Evolutionary conservation across 2,113 vertebrate genomes (phyloP).

Genomic region (Nycticryphes semicollaris): DNA sequence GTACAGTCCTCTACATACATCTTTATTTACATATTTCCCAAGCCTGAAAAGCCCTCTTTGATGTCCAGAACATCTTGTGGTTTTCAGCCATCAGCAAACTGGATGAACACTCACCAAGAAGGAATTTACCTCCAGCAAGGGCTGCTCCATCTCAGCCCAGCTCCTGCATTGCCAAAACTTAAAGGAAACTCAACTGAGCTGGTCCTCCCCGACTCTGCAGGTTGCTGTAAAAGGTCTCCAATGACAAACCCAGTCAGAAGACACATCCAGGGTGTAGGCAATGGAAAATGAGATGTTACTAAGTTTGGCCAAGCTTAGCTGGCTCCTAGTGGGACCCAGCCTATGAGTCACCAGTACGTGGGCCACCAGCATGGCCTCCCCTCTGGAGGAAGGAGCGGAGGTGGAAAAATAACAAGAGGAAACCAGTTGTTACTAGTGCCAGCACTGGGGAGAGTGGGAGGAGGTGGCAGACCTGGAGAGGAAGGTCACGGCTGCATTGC

Average conservation of each 20-base stretch:
- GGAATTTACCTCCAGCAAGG: not conserved
- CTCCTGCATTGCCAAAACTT: not conserved
- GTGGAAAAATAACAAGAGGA: constrained; percentile 62
- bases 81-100: not conserved
- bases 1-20: not conserved
- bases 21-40: not conserved
- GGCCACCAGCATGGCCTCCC: constrained; percentile 53
- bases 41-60: not conserved
- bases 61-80: not conserved
- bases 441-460: constrained; percentile 36
- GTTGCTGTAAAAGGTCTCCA: not conserved
- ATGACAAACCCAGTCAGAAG: not conserved
- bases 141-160: not conserved
- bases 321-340: constrained; percentile 16
- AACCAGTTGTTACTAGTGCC: constrained; percentile 54
- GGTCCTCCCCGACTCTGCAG: not conserved
- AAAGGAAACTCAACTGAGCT: not conserved
- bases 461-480: constrained; percentile 42
- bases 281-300: constrained; percentile 55
- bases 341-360: constrained; percentile 33
- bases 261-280: constrained; percentile 15
- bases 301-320: constrained; percentile 45
- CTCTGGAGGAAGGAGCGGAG: constrained; percentile 44
- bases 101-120: not conserved
- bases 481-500: constrained; percentile 28